Evolutionary conservation across 64 coral and sea anemone species (phyloP).

Genomic region (Dendronephthya gigantea): DNA sequence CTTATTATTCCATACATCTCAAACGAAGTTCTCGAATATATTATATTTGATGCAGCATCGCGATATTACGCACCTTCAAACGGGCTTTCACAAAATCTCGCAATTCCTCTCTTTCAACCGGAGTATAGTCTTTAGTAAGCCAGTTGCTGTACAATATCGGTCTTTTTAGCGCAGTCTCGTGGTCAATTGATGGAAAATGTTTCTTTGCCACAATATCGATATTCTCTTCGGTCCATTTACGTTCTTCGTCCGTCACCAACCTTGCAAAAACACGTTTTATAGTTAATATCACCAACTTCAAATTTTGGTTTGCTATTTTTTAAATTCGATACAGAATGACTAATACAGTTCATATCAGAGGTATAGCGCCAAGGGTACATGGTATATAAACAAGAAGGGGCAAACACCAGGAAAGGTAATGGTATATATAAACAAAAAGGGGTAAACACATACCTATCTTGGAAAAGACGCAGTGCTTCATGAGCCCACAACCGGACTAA

Average conservation of each 20-base stretch:
- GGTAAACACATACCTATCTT: conserved; percentile 87
- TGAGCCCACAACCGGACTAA: conserved; percentile 91
- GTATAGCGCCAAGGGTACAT: no score
- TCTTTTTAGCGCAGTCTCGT: conserved; percentile 50
- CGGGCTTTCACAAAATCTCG: conserved; percentile 97
- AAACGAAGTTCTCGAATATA: no score
- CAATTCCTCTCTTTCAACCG: conserved; percentile 73
- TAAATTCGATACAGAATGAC: no score
- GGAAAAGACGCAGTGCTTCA: conserved; percentile 86
- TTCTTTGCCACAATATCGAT: conserved; percentile 76
- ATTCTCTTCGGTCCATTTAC: conserved; percentile 97
- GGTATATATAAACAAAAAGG: neutral
- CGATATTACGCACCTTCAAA: conserved; percentile 54
- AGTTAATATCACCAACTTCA: no score
- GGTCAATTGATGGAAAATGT: conserved; percentile 85
- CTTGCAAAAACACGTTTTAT: no score
- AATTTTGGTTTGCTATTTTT: no score
- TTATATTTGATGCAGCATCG: no score
- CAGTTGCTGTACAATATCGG: conserved; percentile 97
- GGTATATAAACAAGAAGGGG: no score
- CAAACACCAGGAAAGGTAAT: no score
- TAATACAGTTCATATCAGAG: no score
- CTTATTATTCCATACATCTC: no score
- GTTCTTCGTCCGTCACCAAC: conserved; percentile 91
- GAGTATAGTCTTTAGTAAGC: conserved; percentile 87